Base-by-base conservation (phyloP, 2,888 invertebrate genomes). In the Stictocephala bisonia region DNA sequence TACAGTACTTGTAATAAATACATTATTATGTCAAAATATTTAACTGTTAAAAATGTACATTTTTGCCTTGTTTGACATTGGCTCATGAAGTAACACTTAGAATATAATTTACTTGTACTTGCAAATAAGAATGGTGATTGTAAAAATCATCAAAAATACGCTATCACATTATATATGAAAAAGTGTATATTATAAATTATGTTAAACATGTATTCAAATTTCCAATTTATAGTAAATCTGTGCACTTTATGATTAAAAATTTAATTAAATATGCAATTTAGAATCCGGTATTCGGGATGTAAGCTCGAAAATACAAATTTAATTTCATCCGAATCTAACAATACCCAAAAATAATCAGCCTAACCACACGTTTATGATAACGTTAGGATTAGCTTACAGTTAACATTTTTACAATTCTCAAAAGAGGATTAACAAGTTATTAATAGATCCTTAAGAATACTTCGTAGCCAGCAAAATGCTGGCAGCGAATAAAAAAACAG, bases 101-200 rank as follows among this genome's bases (percentile, higher is more conserved):
- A 20, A 40, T 20, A 29, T 60, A 35, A 6, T 35, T 20, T 60
- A 60, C 22, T 27, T 18, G 27, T 56, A 24, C 24, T 51, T 51
- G 51, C 51, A 69, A 69, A 69, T 31, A 15, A 69, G 68, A 27
- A n/a, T 29, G 50, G 50, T 51, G 50, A 31, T 69, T 69, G 31
- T 29, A 35, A 69, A 67, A 69, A 69, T 69, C 51, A 69, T 69
- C 68, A 69, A 69, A 69, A 69, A 69, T 69, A 69, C 31, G 35
- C 68, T 69, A 69, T 69, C 68, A 69, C 68, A 51, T 69, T 48
- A 67, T 50, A 50, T 50, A 27, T 68, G 44, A 68, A n/a, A n/a
- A 68, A 44, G 24, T 51, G 68, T 69, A 51, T 51, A 29, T 69
- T 9, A 69, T 50, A 67, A 68, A 58, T 27, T 29, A 60, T 22